Evolutionary conservation across 2,113 vertebrate genomes (phyloP), one percentile per base, ranked within the genome.

Genomic region (Sebastes fasciatus): DNA sequence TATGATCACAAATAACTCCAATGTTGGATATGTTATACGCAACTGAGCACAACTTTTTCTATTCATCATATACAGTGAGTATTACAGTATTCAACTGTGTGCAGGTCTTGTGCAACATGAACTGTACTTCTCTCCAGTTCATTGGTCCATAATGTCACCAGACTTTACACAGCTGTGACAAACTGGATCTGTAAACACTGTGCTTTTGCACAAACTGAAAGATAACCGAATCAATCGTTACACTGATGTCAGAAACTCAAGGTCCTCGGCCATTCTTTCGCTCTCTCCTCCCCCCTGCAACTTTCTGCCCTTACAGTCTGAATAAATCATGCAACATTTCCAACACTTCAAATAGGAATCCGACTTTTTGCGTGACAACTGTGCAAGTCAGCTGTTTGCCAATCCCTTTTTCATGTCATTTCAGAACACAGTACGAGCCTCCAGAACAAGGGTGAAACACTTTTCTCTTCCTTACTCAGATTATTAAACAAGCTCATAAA

Each of bases 101-200:
- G 42, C 73, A 83, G 72, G 54, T 80, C 40, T 81, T 89, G 65
- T 51, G 57, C 54, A 77, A 67, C 8, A 71, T 19, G 17, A 72
- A 67, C 65, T 48, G 11, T 64, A 54, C 63, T 63, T 64, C n/a
- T 54, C 21, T 65, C 7, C 13, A 10, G 43, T 17, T 74, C 65
- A 67, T 49, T 61, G 61, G 61, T 74, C 61, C 54, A 67, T 64
- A 43, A 62, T 79, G 79, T 78, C 55, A 74, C 21, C 58, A 79
- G 57, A 75, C 49, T 90, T 90, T 85, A 69, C 82, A 88, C 77
- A 90, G 86, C 79, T 74, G 78, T 64, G 77, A 74, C 66, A 86
- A 52, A 54, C 72, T 84, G 45, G 21, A 42, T 48, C 14, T 82
- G n/a, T 52, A 60, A 68, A 72, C 76, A 77, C 63, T 5, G 63